Conservation (phyloP, 2,797 vertebrate genomes). For the Ficedula albicollis region DNA sequence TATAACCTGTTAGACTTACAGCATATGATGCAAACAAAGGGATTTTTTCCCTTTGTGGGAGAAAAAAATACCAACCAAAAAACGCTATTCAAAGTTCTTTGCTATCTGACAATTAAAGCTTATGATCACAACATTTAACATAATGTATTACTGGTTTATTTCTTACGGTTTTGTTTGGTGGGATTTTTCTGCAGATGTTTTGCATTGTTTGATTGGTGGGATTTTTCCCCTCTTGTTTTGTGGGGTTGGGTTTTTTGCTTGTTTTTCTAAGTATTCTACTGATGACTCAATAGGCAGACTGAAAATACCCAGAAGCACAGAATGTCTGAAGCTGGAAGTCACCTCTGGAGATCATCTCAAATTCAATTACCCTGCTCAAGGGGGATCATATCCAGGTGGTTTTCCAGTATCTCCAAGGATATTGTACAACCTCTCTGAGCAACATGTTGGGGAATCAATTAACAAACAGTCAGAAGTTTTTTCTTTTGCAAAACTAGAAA, state of each 20-base stretch:
- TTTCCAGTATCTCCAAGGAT: background rate
- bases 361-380: background rate
- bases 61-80: background rate
- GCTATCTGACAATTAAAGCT: background rate
- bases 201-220: background rate
- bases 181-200: fast-evolving
- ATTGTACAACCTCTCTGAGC: background rate
- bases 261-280: background rate
- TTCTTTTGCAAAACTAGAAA: background rate
- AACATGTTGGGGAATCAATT: fast-evolving
- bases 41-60: background rate
- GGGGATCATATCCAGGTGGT: background rate
- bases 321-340: background rate
- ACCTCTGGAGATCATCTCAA: background rate
- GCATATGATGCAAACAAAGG: background rate
- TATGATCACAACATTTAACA: background rate
- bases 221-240: background rate
- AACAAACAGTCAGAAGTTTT: background rate
- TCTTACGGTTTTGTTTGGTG: background rate
- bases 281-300: background rate
- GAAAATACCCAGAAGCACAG: background rate
- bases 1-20: background rate
- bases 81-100: background rate
- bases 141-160: fast-evolving
- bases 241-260: background rate